Evolutionary conservation across 2,797 vertebrate species (phyloP).

Genomic region (Eidolon dupreanum): DNA sequence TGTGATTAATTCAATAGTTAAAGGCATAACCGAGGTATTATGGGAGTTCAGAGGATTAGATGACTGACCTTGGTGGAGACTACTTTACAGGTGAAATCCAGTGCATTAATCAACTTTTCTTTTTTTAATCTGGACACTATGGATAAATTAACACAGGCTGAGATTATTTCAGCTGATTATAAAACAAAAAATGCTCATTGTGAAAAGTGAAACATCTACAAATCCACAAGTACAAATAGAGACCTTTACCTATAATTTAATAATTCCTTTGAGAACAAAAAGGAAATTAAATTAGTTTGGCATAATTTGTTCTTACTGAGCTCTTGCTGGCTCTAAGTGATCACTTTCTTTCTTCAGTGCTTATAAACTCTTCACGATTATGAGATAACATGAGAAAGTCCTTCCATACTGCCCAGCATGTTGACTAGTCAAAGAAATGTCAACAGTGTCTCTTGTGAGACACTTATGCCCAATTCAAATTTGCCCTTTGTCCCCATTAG

Average conservation of each 20-base stretch:
- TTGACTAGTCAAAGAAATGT: neutral
- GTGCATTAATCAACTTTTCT: neutral
- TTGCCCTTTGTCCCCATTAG: neutral
- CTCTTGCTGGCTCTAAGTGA: slow-evolving; percentile 41
- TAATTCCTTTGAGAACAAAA: slow-evolving; percentile 61
- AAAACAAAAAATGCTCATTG: slow-evolving; percentile 22
- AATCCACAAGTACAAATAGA: slow-evolving; percentile 42
- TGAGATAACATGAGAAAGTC: slow-evolving; percentile 12
- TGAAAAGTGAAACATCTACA: slow-evolving; percentile 34
- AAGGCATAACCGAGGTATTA: neutral
- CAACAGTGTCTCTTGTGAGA: neutral
- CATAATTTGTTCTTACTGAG: slow-evolving; percentile 63
- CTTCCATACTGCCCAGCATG: neutral
- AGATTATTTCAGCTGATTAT: slow-evolving; percentile 39
- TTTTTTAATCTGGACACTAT: neutral
- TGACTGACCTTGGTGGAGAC: neutral
- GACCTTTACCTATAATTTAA: slow-evolving; percentile 51
- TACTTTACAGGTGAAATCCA: neutral
- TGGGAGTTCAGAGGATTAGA: neutral
- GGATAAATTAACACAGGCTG: neutral
- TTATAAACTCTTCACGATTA: neutral
- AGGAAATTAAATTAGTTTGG: slow-evolving; percentile 68
- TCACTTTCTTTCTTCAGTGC: slow-evolving; percentile 33
- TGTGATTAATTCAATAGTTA: slow-evolving; percentile 21
- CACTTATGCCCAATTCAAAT: neutral